These are phyloP conservation scores for Lucilia sericata DNA, from an alignment of 1,140 invertebrate genomes.

Conservation along the genomic window DNA sequence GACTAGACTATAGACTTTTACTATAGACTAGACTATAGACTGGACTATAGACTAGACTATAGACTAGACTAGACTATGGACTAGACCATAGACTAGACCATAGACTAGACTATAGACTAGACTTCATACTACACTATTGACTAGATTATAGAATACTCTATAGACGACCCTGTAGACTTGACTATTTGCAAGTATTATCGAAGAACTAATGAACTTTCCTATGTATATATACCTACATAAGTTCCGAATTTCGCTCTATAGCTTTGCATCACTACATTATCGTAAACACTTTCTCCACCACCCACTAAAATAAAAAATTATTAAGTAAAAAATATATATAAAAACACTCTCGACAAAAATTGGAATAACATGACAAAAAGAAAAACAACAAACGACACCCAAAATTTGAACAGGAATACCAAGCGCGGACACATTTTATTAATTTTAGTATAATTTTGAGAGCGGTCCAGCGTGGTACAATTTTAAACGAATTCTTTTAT, in stretches of 20 bases:
- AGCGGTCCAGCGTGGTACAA: slow-evolving; percentile 64
- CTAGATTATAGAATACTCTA: too few relatives aligned
- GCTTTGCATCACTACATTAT: background rate
- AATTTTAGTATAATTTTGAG: slow-evolving; percentile 63
- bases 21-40: too few relatives aligned
- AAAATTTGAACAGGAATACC: slow-evolving; percentile 37
- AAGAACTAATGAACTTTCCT: too few relatives aligned
- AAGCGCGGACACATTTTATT: slow-evolving; percentile 35
- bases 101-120: too few relatives aligned
- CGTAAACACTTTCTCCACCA: background rate
- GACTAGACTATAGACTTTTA: too few relatives aligned
- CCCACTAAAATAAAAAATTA: slow-evolving; percentile 29
- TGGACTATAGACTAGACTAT: too few relatives aligned
- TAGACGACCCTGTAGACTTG: too few relatives aligned
- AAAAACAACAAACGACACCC: slow-evolving; percentile 42
- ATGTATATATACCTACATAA: too few relatives aligned
- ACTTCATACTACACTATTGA: too few relatives aligned
- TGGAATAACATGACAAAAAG: slow-evolving; percentile 39
- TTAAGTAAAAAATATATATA: slow-evolving; percentile 16
- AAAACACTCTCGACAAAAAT: slow-evolving; percentile 35
- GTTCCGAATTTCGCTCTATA: background rate
- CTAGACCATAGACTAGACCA: too few relatives aligned
- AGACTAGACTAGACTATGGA: too few relatives aligned
- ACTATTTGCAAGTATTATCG: too few relatives aligned
- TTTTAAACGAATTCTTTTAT: slow-evolving; percentile 24